These are phyloP conservation scores for Australoheros scitulus DNA, from an alignment of 2,113 vertebrate genomes.

Conservation along the genomic window DNA sequence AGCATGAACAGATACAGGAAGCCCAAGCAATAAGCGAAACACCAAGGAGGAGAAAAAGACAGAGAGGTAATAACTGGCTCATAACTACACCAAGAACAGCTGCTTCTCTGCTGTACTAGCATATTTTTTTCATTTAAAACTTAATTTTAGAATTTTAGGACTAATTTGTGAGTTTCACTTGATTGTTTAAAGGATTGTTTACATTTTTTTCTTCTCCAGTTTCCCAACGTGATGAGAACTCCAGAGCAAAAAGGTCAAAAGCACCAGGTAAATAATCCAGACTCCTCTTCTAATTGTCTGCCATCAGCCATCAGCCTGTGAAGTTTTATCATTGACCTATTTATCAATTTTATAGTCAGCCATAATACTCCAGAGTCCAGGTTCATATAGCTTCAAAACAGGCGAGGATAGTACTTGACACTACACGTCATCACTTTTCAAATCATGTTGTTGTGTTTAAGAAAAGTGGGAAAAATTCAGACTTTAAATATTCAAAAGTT, in stretches of 20 bases:
- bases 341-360: neutral
- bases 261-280: conserved; percentile 37
- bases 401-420: neutral
- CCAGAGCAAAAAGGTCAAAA: conserved; percentile 33
- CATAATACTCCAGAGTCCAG: neutral
- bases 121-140: neutral
- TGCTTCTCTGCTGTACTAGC: accelerated
- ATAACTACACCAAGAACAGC: neutral
- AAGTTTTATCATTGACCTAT: too few species aligned
- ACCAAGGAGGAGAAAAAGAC: conserved; percentile 24
- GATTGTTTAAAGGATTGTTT: neutral
- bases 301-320: too few species aligned
- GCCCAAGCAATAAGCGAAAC: neutral
- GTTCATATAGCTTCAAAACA: too few species aligned
- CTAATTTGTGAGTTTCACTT: neutral
- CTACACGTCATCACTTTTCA: neutral
- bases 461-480: neutral
- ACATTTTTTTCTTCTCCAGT: conserved; percentile 6
- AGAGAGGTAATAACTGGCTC: conserved; percentile 10
- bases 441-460: neutral
- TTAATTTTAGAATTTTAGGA: neutral
- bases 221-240: neutral
- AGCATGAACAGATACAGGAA: neutral
- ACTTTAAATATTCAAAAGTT: neutral
- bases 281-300: neutral